These are phyloP conservation scores for Brotula barbata DNA, from an alignment of 2,797 vertebrate species.

Conservation along the genomic window DNA sequence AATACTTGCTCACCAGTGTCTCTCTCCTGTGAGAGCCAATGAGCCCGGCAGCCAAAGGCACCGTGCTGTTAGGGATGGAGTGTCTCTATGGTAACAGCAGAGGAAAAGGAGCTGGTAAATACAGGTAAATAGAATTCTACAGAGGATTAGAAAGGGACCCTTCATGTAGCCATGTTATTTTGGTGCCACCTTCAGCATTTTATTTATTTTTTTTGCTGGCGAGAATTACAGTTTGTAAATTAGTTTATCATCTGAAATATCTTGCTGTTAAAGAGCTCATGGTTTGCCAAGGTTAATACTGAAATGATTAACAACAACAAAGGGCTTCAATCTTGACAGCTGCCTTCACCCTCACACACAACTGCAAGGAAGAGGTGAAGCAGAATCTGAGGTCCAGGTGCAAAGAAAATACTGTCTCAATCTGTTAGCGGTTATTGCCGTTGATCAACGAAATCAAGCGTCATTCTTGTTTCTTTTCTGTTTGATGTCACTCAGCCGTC, in stretches of 20 bases:
- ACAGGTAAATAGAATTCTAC: conserved; percentile 79
- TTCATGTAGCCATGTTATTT: conserved; percentile 53
- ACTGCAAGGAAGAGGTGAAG: not conserved
- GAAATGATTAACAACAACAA: conserved; percentile 4
- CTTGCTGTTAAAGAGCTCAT: too few species aligned
- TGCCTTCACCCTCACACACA: not conserved
- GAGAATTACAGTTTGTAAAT: too few species aligned
- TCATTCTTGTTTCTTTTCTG: conserved; percentile 15
- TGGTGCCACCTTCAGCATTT: too few species aligned
- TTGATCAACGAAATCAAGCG: too few species aligned
- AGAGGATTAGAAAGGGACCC: conserved; percentile 54
- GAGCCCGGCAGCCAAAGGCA: conserved; percentile 75
- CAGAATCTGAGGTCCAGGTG: conserved; percentile 12
- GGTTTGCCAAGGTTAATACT: too few species aligned
- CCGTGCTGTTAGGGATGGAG: conserved; percentile 75
- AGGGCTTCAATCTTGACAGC: not conserved
- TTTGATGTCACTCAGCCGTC: not conserved
- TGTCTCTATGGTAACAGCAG: conserved; percentile 85
- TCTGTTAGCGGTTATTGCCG: conserved; percentile 13
- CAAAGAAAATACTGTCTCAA: conserved; percentile 5
- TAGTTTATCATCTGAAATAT: too few species aligned
- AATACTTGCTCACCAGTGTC: conserved; percentile 71
- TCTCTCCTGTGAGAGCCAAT: conserved; percentile 70
- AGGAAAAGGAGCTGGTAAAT: conserved; percentile 69
- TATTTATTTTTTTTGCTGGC: too few species aligned